These are phyloP conservation scores for Stegodyphus mimosarum DNA, from an alignment of 1,140 invertebrate genomes.

Conservation along the genomic window DNA sequence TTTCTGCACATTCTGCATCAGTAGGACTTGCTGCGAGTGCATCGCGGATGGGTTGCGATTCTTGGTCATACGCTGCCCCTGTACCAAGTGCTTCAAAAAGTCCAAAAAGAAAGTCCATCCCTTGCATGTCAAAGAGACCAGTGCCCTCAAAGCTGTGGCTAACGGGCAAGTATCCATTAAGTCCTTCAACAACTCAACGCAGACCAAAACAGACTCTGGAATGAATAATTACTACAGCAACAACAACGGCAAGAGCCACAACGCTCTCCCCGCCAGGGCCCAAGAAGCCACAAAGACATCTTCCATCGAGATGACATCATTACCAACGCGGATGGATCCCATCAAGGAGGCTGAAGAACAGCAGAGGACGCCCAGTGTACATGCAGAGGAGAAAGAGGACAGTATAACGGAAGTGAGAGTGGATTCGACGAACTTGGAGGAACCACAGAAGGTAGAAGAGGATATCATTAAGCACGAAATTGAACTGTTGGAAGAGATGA, in stretches of 20 bases:
- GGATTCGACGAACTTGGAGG: background rate
- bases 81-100: slow-evolving; percentile 1
- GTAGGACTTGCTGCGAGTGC: slow-evolving; percentile 45
- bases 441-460: slow-evolving; percentile 13
- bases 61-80: slow-evolving; percentile 9
- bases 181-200: background rate
- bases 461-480: slow-evolving; percentile 53
- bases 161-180: background rate
- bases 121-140: background rate
- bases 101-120: slow-evolving; percentile 38
- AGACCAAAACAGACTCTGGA: background rate
- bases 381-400: background rate
- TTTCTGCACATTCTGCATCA: slow-evolving; percentile 53
- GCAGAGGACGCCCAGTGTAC: slow-evolving; percentile 4
- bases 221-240: background rate
- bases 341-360: slow-evolving; percentile 37
- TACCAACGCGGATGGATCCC: slow-evolving; percentile 12
- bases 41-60: slow-evolving; percentile 35
- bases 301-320: background rate
- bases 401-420: slow-evolving; percentile 5
- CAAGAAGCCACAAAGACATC: background rate
- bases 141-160: background rate
- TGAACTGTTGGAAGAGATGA: slow-evolving; percentile 47
- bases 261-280: background rate
- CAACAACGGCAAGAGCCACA: slow-evolving; percentile 32